phyloP scores from a whole-genome alignment of 2,888 invertebrate genomes.

The Notodonta dromedarius region DNA sequence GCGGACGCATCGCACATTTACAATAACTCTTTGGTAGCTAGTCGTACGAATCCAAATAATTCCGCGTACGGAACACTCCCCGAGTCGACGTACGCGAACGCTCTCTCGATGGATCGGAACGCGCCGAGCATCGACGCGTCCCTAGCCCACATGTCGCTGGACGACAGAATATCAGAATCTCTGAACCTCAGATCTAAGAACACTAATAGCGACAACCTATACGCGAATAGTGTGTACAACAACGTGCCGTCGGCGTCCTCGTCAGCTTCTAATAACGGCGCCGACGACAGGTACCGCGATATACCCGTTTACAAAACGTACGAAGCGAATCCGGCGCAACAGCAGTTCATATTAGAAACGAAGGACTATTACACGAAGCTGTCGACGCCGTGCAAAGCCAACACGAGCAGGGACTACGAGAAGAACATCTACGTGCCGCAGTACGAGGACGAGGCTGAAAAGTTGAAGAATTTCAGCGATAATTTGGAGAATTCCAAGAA shows the following conservation, averaged over 20 bases:
- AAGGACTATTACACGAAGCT: constrained; percentile 76
- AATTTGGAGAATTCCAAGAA: constrained; percentile 73
- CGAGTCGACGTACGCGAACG: constrained; percentile 47
- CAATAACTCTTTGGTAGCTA: constrained; percentile 38
- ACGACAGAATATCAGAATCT: constrained; percentile 78
- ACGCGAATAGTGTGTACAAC: constrained; percentile 55
- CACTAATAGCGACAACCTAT: constrained; percentile 64
- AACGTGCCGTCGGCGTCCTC: constrained; percentile 48
- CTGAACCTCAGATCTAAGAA: constrained; percentile 76
- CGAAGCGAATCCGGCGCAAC: constrained; percentile 63
- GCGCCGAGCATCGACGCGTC: constrained; percentile 44
- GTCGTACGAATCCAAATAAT: constrained; percentile 45
- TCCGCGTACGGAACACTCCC: constrained; percentile 50
- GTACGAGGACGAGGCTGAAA: constrained; percentile 66
- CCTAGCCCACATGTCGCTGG: constrained; percentile 70
- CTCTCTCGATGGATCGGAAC: constrained; percentile 55
- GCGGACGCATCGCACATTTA: constrained; percentile 26
- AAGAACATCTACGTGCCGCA: constrained; percentile 78
- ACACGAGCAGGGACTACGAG: constrained; percentile 62
- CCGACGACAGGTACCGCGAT: constrained; percentile 56
- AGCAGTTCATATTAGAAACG: constrained; percentile 71
- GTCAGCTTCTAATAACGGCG: constrained; percentile 26
- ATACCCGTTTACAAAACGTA: constrained; percentile 69
- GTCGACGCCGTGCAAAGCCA: constrained; percentile 59
- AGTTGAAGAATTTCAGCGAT: constrained; percentile 71